Evolutionary conservation across 30 jellyfish, hydroid and myxozoan species (phyloP).

Genomic region (Haliclystus octoradiatus): DNA sequence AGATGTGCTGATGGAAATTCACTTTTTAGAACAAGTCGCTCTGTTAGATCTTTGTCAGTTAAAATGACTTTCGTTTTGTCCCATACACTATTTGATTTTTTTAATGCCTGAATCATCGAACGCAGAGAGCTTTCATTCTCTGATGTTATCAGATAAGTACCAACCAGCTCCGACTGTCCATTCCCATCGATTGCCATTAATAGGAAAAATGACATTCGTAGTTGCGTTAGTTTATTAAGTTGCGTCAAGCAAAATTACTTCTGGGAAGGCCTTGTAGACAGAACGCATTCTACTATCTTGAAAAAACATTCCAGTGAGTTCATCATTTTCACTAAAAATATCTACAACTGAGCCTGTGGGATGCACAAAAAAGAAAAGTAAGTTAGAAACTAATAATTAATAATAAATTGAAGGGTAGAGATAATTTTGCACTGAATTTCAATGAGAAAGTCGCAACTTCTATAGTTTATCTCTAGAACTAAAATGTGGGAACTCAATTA

Average conservation of each 20-base stretch:
- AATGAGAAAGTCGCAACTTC: too few species aligned
- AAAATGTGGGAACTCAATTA: too few species aligned
- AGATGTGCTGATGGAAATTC: conserved; percentile 3
- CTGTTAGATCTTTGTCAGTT: conserved; percentile 9
- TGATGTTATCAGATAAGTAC: neutral
- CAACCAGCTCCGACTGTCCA: conserved; percentile 4
- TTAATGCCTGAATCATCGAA: neutral
- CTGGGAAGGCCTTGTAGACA: neutral
- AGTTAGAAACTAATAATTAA: too few species aligned
- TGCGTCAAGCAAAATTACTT: neutral
- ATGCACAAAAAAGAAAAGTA: neutral
- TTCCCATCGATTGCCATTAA: conserved; percentile 2
- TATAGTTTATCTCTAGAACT: too few species aligned
- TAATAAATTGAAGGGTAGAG: too few species aligned
- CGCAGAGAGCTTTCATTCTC: neutral
- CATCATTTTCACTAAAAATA: neutral
- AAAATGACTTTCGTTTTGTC: neutral
- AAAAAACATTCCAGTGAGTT: neutral
- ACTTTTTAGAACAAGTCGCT: neutral
- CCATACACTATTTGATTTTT: neutral
- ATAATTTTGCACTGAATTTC: too few species aligned
- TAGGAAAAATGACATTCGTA: neutral
- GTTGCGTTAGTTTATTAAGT: neutral
- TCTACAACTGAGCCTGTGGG: neutral
- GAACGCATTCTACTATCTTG: neutral